Evolutionary conservation across 2,113 vertebrate species (phyloP).

Genomic region (Callipepla californica): DNA sequence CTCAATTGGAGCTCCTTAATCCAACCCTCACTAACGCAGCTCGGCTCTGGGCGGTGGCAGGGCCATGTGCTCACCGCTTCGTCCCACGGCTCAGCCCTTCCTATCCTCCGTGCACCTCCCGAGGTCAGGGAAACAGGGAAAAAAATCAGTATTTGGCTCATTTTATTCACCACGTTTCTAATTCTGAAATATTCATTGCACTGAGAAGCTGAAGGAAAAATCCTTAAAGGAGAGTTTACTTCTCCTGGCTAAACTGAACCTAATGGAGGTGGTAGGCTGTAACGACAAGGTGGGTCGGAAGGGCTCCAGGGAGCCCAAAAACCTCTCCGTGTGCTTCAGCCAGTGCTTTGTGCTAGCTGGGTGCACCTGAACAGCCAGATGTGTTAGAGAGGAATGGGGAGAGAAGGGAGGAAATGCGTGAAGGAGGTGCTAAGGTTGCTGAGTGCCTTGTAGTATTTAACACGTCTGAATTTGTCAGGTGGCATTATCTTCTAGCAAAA

Average conservation of each 20-base stretch:
- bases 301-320: not conserved
- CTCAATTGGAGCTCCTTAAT: not conserved
- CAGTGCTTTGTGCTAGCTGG: no score
- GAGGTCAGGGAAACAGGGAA: no score
- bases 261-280: not conserved
- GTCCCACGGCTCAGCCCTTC: not conserved
- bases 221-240: not conserved
- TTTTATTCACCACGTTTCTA: not conserved
- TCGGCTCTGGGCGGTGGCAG: no score
- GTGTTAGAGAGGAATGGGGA: not conserved
- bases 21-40: not conserved
- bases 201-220: not conserved
- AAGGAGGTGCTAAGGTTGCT: not conserved
- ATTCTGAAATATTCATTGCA: not conserved
- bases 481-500: not conserved
- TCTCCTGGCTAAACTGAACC: no score
- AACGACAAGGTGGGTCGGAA: not conserved
- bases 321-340: not conserved
- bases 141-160: not conserved
- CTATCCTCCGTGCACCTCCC: not conserved
- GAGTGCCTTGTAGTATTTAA: not conserved
- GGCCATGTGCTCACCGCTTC: not conserved
- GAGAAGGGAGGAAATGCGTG: not conserved
- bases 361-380: not conserved
- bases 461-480: not conserved